A percentile compares a stretch with the other conserved stretches of the same genome.
These are phyloP conservation scores for Artibeus jamaicensis DNA, from an alignment of 2,797 vertebrate genomes.

Conservation along the genomic window DNA sequence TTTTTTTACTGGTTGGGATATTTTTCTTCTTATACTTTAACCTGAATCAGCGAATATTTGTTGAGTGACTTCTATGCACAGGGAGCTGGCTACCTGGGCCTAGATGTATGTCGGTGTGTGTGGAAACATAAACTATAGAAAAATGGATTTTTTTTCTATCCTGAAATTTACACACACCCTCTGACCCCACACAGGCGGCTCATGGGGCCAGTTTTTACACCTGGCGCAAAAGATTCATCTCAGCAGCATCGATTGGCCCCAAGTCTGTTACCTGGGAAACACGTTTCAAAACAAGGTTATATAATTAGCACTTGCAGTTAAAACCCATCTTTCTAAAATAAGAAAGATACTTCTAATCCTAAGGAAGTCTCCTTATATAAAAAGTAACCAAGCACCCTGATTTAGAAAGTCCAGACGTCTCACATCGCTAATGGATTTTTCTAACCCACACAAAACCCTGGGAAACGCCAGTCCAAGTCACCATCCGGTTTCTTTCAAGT, in stretches of 20 bases:
- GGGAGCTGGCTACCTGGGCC: background rate
- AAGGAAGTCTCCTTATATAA: background rate
- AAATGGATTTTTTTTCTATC: background rate
- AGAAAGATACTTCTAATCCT: constrained; percentile 1
- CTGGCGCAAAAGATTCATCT: background rate
- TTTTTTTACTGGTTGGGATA: background rate
- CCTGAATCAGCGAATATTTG: background rate
- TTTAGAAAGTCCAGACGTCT: constrained; percentile 34
- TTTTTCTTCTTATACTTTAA: background rate
- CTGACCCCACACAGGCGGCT: background rate
- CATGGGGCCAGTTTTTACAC: background rate
- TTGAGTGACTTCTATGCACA: background rate
- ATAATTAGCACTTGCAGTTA: background rate
- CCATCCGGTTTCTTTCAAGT: constrained; percentile 4
- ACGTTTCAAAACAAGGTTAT: background rate
- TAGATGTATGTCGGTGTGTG: background rate
- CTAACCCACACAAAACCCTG: constrained; percentile 23
- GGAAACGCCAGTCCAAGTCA: constrained; percentile 28
- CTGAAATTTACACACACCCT: constrained; percentile 4
- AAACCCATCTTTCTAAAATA: constrained; percentile 15
- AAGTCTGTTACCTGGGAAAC: constrained; percentile 6
- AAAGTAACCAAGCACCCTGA: constrained; percentile 4
- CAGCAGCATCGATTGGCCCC: background rate
- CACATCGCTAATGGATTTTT: background rate
- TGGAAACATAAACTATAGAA: background rate